A percentile compares a stretch with the other conserved stretches of the same genome.
These are phyloP conservation scores for Suncus etruscus DNA, from an alignment of 2,113 vertebrate species.

Conservation along the genomic window DNA sequence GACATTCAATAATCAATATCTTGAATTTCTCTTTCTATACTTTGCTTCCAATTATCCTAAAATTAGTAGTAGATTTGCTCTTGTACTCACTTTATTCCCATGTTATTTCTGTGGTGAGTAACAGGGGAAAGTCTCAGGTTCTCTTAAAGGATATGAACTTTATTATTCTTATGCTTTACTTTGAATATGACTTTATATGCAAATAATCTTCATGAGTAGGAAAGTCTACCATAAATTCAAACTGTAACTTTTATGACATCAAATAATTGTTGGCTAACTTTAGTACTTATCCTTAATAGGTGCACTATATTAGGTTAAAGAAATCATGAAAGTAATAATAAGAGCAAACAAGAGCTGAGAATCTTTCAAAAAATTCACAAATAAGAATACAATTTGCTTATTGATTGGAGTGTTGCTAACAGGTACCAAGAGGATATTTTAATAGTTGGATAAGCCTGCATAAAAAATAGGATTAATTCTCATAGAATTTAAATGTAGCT, in stretches of 20 bases:
- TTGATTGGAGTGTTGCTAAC: slow-evolving; percentile 67
- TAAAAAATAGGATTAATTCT: slow-evolving; percentile 76
- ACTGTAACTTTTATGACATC: slow-evolving; percentile 24
- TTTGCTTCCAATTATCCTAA: neutral
- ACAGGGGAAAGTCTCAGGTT: neutral
- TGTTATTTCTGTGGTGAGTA: slow-evolving; percentile 9
- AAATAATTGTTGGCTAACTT: slow-evolving; percentile 29
- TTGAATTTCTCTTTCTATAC: neutral
- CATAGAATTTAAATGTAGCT: slow-evolving; percentile 71
- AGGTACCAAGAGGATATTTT: slow-evolving; percentile 77
- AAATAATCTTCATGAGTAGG: slow-evolving; percentile 22
- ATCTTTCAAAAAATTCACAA: slow-evolving; percentile 69
- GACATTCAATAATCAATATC: neutral
- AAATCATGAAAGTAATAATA: slow-evolving; percentile 63
- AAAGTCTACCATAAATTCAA: neutral
- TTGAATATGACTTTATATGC: slow-evolving; percentile 54
- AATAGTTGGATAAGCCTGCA: slow-evolving; percentile 77
- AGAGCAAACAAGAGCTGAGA: slow-evolving; percentile 54
- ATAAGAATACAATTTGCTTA: slow-evolving; percentile 63
- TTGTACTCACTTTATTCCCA: neutral
- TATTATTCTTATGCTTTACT: neutral
- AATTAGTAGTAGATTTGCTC: neutral
- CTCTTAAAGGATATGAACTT: slow-evolving; percentile 12
- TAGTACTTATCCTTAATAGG: slow-evolving; percentile 34
- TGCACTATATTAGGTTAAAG: slow-evolving; percentile 25